Conservation (phyloP, 1,140 invertebrate species). For the Bradynema listronoti region DNA sequence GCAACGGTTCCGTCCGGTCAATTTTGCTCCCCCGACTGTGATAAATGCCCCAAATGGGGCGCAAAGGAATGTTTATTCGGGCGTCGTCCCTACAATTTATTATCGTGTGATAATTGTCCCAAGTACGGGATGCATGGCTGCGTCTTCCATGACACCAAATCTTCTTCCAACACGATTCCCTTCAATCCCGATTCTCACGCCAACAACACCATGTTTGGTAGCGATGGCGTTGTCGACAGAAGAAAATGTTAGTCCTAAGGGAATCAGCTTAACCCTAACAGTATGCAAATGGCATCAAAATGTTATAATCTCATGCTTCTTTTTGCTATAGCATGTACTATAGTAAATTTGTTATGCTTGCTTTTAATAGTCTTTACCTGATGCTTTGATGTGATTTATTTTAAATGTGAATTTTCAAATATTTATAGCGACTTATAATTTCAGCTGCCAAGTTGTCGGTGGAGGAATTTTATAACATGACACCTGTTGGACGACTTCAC, state of each 20-base stretch:
- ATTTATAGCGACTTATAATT: slow-evolving; percentile 22
- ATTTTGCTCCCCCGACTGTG: slow-evolving; percentile 38
- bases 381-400: too few relatives aligned
- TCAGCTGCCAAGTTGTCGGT: slow-evolving; percentile 56
- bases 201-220: too few relatives aligned
- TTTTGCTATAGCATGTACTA: too few relatives aligned
- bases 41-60: slow-evolving; percentile 38
- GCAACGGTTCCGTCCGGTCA: slow-evolving; percentile 28
- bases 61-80: slow-evolving; percentile 42
- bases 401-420: slow-evolving; percentile 21
- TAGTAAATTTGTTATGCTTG: too few relatives aligned
- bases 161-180: too few relatives aligned
- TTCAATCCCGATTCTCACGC: too few relatives aligned
- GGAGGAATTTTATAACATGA: slow-evolving; percentile 56
- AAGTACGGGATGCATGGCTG: slow-evolving; percentile 37
- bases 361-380: too few relatives aligned
- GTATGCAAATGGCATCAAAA: too few relatives aligned
- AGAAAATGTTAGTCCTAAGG: too few relatives aligned
- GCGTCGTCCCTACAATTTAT: slow-evolving; percentile 21
- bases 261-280: too few relatives aligned
- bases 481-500: slow-evolving; percentile 46
- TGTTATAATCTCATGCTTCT: too few relatives aligned
- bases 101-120: slow-evolving; percentile 32
- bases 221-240: too few relatives aligned
- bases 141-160: slow-evolving; percentile 24